These are phyloP conservation scores for Thymelicus acteon DNA, from an alignment of 2,888 invertebrate genomes.

Conservation along the genomic window DNA sequence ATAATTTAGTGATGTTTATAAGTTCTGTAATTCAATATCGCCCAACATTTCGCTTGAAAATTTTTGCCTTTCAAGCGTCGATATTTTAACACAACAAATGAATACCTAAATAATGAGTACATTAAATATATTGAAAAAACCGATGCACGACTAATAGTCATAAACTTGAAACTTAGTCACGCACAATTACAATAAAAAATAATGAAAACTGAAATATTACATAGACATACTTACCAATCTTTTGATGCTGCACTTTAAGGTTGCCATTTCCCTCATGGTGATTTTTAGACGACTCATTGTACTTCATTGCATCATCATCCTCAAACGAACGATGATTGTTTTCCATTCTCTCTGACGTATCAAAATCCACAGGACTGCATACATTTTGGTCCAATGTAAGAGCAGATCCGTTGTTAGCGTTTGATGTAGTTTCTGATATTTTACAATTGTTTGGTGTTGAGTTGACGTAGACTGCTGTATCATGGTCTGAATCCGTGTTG, in stretches of 20 bases:
- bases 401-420: neutral
- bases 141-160: too few species aligned
- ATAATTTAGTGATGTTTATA: too few species aligned
- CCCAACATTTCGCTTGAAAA: too few species aligned
- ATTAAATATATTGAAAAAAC: too few species aligned
- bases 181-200: too few species aligned
- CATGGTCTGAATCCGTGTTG: constrained; percentile 62
- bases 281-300: constrained; percentile 15
- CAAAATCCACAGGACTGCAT: neutral
- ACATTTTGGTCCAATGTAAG: constrained; percentile 7
- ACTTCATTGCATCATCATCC: neutral
- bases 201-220: too few species aligned
- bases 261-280: constrained; percentile 36
- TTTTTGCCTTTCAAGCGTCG: too few species aligned
- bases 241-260: constrained; percentile 15
- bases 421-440: neutral
- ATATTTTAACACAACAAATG: too few species aligned
- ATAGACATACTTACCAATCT: constrained; percentile 30
- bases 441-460: constrained; percentile 47
- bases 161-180: too few species aligned
- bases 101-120: too few species aligned
- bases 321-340: constrained; percentile 40
- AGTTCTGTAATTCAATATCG: too few species aligned
- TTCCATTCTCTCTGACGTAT: constrained; percentile 47
- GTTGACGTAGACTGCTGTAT: constrained; percentile 48